Percentiles rank a stretch among this genome's conserved stretches.
These are phyloP conservation scores for Thymelicus sylvestris DNA, from an alignment of 2,888 invertebrate species.

Conservation along the genomic window DNA sequence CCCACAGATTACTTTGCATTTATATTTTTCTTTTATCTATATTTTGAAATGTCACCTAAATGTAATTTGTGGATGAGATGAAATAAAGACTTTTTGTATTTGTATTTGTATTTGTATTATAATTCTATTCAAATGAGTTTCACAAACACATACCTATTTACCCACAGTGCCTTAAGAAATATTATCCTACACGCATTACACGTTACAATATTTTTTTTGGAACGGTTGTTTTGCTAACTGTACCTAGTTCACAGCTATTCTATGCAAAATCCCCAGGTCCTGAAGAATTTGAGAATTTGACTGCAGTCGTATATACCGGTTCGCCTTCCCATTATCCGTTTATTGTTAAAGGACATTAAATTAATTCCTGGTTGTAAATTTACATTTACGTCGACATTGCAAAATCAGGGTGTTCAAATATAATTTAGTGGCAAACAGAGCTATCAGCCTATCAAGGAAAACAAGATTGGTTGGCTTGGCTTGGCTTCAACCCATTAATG, in stretches of 20 bases:
- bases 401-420: slow-evolving; percentile 4
- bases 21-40: too few relatives aligned
- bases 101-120: too few relatives aligned
- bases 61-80: too few relatives aligned
- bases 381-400: slow-evolving; percentile 22
- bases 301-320: slow-evolving; percentile 9
- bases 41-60: too few relatives aligned
- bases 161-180: too few relatives aligned
- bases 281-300: slow-evolving; percentile 26
- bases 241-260: slow-evolving; percentile 10
- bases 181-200: too few relatives aligned
- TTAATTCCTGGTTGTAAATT: slow-evolving; percentile 21
- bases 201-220: too few relatives aligned
- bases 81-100: too few relatives aligned
- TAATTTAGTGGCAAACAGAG: slow-evolving; percentile 10
- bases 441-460: slow-evolving; percentile 4
- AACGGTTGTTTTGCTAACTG: neutral
- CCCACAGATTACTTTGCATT: too few relatives aligned
- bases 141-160: too few relatives aligned
- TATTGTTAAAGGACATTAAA: slow-evolving; percentile 35
- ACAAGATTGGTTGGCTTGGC: slow-evolving; percentile 8
- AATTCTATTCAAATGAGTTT: too few relatives aligned
- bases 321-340: slow-evolving; percentile 34
- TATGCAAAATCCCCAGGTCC: slow-evolving; percentile 9
- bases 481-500: too few relatives aligned